Base-by-base conservation (phyloP, 2,797 vertebrate species). In the Yasuhikotakia modesta region DNA sequence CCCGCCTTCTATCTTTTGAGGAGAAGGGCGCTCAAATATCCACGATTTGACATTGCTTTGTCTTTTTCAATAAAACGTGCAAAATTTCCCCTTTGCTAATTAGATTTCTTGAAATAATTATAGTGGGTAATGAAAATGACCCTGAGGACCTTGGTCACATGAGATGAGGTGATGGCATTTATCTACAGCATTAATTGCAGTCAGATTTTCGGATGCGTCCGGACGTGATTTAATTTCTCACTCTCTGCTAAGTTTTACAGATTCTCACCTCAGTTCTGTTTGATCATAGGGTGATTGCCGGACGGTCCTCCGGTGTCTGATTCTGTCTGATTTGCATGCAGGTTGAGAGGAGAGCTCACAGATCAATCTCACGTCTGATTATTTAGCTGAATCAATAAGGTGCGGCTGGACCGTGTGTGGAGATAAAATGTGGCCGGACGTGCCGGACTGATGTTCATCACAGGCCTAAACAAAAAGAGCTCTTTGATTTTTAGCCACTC, bases 41-140 rank as follows among this genome's bases (percentile, higher is more conserved):
- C 65, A 64, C n/a, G 64, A 76, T 69, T 76, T 89, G 83, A 84
- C 87, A 85, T 86, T 87, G 85, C 82, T 88, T 87, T 87, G 84
- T 84, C 82, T 85, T 86, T 85, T 85, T 81, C 80, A 83, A 86
- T 85, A 85, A 81, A 87, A 85, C n/a, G 70, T 73, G 66, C 82
- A 81, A 84, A 83, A 79, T 77, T 72, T 70, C 52, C 58, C 77
- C 4, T 81, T 83, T 79, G 76, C 73, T 89, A 86, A 88, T 89
- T 88, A 86, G 80, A 87, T 90, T 90, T 88, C 85, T 85, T 87
- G 82, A 88, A 92, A 90, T 91, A 90, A 91, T 91, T 89, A 86
- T 82, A 80, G 81, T 74, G 71, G 84, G 86, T 91, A 90, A 91
- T 92, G 87, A 92, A 89, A 90, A 90, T 88, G 87, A 89, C 87